phyloP scores from a whole-genome alignment of 2,797 vertebrate species.

The Helostoma temminkii region DNA sequence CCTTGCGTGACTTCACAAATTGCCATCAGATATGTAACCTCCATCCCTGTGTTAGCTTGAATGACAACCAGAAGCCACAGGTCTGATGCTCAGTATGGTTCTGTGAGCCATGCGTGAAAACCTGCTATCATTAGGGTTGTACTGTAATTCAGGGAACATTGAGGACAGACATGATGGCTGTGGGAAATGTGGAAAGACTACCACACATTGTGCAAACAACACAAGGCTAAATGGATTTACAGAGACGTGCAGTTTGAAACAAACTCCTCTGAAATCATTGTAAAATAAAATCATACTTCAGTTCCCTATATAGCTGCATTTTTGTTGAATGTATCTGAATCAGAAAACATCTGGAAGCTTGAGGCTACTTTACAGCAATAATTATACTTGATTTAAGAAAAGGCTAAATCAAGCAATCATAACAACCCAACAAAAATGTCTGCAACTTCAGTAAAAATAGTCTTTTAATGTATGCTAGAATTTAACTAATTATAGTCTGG shows the following conservation, averaged over 20 bases:
- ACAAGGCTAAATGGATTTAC: conserved; percentile 21
- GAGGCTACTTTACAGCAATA: not conserved
- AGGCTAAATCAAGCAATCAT: conserved; percentile 9
- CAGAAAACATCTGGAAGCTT: not conserved
- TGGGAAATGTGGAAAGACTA: conserved; percentile 44
- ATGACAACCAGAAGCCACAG: conserved; percentile 67
- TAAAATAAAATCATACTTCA: not conserved
- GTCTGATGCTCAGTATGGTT: conserved; percentile 51
- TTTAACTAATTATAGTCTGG: conserved; percentile 74
- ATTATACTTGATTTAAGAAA: conserved; percentile 11
- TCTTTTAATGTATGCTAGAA: conserved; percentile 52
- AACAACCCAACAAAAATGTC: not conserved
- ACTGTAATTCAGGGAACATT: conserved; percentile 41
- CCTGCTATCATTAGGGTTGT: conserved; percentile 48
- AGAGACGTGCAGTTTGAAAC: conserved; percentile 26
- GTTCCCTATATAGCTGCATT: not conserved
- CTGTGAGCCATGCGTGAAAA: conserved; percentile 46
- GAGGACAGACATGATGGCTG: conserved; percentile 45
- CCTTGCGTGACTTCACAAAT: conserved; percentile 72
- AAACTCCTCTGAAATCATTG: conserved; percentile 8
- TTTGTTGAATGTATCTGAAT: not conserved
- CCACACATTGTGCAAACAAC: conserved; percentile 10
- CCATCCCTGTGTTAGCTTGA: conserved; percentile 56
- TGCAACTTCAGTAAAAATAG: not conserved
- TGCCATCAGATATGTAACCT: conserved; percentile 60